These are phyloP conservation scores for Takifugu ocellatus DNA, from an alignment of 2,797 vertebrate genomes.

Conservation along the genomic window DNA sequence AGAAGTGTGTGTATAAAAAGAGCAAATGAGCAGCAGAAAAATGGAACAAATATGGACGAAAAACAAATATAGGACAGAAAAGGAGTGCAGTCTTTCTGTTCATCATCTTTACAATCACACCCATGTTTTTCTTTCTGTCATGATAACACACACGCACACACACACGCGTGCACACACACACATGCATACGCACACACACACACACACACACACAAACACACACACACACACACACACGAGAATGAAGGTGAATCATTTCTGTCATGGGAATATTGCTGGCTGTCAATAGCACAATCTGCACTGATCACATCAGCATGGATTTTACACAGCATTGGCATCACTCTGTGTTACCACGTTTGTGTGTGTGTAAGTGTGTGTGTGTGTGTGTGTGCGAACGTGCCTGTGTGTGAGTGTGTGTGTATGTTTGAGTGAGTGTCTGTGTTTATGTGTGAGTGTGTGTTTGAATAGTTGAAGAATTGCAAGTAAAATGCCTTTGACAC, in stretches of 20 bases:
- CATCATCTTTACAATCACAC: background rate
- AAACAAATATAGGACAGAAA: too few relatives aligned
- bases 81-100: too few relatives aligned
- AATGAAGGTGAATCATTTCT: constrained; percentile 76
- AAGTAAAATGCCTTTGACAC: constrained; percentile 71
- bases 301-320: constrained; percentile 80
- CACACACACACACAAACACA: constrained; percentile 8
- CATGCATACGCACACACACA: background rate
- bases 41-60: constrained; percentile 43
- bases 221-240: constrained; percentile 36
- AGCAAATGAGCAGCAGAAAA: constrained; percentile 27
- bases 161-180: too few relatives aligned
- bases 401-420: constrained; percentile 24
- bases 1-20: constrained; percentile 45
- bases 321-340: constrained; percentile 60
- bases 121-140: too few relatives aligned
- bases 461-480: constrained; percentile 65
- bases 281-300: constrained; percentile 65
- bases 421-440: constrained; percentile 2
- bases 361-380: constrained; percentile 7
- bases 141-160: too few relatives aligned
- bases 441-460: constrained; percentile 9
- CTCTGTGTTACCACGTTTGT: constrained; percentile 27
- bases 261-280: constrained; percentile 63
- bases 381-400: constrained; percentile 20